These are phyloP conservation scores for Romanogobio albipinnatus DNA, from an alignment of 2,113 vertebrate genomes.

Conservation along the genomic window DNA sequence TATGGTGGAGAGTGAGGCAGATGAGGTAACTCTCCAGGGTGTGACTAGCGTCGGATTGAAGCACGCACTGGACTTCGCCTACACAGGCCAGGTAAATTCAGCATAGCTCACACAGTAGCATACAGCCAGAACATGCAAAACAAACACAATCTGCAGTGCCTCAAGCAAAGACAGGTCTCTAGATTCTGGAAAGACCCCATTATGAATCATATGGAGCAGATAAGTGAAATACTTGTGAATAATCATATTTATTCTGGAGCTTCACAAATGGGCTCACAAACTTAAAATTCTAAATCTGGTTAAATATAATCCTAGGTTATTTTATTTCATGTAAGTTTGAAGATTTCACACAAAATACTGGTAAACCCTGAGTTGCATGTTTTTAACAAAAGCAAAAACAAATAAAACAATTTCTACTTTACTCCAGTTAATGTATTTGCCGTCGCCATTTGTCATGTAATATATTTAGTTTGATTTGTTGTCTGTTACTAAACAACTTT, in stretches of 20 bases:
- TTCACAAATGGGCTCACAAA: neutral
- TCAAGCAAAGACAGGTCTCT: neutral
- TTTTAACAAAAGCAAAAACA: neutral
- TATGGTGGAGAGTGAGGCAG: constrained; percentile 97
- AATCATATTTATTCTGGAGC: constrained; percentile 17
- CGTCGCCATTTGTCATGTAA: too few species aligned
- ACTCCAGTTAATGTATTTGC: too few species aligned
- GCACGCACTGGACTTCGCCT: constrained; percentile 95
- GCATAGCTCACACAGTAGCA: neutral
- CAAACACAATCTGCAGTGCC: neutral
- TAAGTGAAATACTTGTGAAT: constrained; percentile 23
- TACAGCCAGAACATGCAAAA: neutral
- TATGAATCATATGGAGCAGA: neutral
- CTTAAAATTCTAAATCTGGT: neutral
- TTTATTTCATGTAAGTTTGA: neutral
- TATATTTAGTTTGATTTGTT: neutral
- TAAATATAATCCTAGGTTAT: neutral
- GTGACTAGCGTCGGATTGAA: constrained; percentile 93
- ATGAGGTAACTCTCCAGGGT: constrained; percentile 92
- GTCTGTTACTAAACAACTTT: neutral
- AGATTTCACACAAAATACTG: neutral
- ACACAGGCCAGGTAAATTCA: constrained; percentile 92
- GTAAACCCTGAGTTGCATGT: neutral
- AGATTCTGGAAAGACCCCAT: neutral
- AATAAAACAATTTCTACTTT: too few species aligned